Conservation (phyloP, 2,888 invertebrate genomes). For the Acanthoscelides obtectus region DNA sequence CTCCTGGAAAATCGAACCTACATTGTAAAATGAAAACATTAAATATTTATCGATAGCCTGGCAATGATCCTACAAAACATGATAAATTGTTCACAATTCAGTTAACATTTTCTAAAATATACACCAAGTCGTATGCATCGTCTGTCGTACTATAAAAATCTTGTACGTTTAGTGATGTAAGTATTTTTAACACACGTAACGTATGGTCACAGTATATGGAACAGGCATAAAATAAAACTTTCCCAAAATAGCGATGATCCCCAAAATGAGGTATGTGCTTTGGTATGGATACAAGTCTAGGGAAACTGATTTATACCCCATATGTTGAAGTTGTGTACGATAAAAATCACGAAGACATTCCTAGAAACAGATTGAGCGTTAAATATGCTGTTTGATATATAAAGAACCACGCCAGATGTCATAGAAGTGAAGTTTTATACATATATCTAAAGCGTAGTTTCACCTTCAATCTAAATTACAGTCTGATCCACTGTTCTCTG, state of each 20-base stretch:
- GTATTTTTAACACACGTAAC: background rate
- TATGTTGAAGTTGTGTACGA: background rate
- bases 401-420: too few relatives aligned
- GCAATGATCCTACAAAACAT: too few relatives aligned
- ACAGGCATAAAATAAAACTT: background rate
- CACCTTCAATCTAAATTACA: too few relatives aligned
- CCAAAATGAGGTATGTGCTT: background rate
- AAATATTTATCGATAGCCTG: too few relatives aligned
- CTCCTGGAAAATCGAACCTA: too few relatives aligned
- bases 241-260: background rate
- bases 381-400: background rate
- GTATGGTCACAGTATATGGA: background rate
- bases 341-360: background rate
- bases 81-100: too few relatives aligned
- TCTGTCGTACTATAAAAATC: background rate
- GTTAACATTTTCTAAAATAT: too few relatives aligned
- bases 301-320: background rate
- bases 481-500: too few relatives aligned
- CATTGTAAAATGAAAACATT: too few relatives aligned
- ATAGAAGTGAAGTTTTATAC: too few relatives aligned
- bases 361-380: background rate
- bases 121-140: too few relatives aligned
- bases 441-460: too few relatives aligned
- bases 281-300: background rate
- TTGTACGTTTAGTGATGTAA: background rate